Base-by-base conservation (phyloP, 2,888 invertebrate genomes). In the Agrenia bidenticulata region DNA sequence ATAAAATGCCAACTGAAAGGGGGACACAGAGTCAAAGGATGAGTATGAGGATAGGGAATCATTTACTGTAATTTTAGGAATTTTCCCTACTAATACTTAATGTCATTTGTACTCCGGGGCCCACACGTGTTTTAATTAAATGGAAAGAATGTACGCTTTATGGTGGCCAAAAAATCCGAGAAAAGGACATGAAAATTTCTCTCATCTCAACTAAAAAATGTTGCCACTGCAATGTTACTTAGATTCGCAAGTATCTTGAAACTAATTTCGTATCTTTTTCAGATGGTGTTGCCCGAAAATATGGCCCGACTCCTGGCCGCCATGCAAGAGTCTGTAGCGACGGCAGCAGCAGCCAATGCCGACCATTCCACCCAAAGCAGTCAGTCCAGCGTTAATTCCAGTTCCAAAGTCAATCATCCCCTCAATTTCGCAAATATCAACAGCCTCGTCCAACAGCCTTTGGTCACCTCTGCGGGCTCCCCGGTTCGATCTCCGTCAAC, bases 221-320 rank as follows among this genome's bases (percentile, higher is more conserved):
- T 32, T 32, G 32, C 32, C 4, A 32, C n/a, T n/a, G n/a, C n/a
- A n/a, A n/a, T n/a, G n/a, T n/a, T n/a, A n/a, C n/a, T n/a, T n/a
- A n/a, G n/a, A n/a, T n/a, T 39, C 39, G 9, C 39, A 39, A 15
- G 39, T 11, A 39, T 39, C 15, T 39, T 15, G 9, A 15, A 39
- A 11, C 9, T 11, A 39, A 11, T 39, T 39, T 39, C 15, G 9
- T 15, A 13, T 58, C 21, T 66, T 68, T 64, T 50, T 15, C 58
- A 76, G 76, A 74, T 76, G 76, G 68, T 76, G 69, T 58, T 76
- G 59, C 76, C 76, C 55, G 76, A 76, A 62, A 76, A 76, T 54
- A 72, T 75, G 66, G 70, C 74, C 37, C 64, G 76, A 63, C 68
- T 76, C 41, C 69, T 74, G 71, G 74, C 73, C 50, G 74, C 72